Evolutionary conservation across 2,888 invertebrate genomes (phyloP).

Genomic region (Danaus chrysippus): DNA sequence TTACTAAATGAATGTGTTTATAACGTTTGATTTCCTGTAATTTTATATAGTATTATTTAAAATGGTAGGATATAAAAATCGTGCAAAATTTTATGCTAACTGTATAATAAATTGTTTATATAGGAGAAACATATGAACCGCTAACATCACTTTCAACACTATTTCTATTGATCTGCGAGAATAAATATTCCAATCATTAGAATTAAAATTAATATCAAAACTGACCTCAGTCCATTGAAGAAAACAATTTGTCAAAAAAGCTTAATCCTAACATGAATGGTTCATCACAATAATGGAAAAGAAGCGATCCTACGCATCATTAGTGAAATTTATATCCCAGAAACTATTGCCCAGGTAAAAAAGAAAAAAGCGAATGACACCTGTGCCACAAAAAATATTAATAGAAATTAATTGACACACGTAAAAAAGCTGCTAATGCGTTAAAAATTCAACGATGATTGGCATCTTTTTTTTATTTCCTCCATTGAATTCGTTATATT

Average conservation of each 20-base stretch:
- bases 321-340: conserved; percentile 63
- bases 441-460: conserved; percentile 50
- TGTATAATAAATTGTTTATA: too few species aligned
- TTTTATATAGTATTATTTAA: too few species aligned
- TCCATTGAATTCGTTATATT: conserved; percentile 17
- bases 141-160: too few species aligned
- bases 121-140: too few species aligned
- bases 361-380: conserved; percentile 48
- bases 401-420: conserved; percentile 61
- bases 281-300: conserved; percentile 37
- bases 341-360: conserved; percentile 64
- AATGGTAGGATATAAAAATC: too few species aligned
- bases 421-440: conserved; percentile 55
- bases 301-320: conserved; percentile 64
- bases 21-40: too few species aligned
- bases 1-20: too few species aligned
- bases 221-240: too few species aligned
- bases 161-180: too few species aligned
- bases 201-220: too few species aligned
- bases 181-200: too few species aligned
- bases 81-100: too few species aligned
- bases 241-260: background rate
- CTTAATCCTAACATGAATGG: conserved; percentile 14
- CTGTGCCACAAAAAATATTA: conserved; percentile 47
- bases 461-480: conserved; percentile 30